Conservation (phyloP, 2,888 invertebrate species). For the Eledone cirrhosa region DNA sequence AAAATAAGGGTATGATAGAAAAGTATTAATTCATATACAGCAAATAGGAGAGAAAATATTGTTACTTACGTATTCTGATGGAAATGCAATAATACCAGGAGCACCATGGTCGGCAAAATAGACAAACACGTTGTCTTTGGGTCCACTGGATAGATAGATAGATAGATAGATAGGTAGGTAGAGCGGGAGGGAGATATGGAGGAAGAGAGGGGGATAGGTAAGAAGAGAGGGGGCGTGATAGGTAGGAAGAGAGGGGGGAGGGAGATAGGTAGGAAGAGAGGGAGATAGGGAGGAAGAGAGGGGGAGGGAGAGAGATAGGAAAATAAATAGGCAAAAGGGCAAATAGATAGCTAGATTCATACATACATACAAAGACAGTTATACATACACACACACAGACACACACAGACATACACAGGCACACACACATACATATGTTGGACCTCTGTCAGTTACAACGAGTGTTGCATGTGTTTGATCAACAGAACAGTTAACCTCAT, state of each 20-base stretch:
- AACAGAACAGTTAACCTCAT: too few species aligned
- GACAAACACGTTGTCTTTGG: constrained; percentile 72
- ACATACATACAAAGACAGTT: not conserved
- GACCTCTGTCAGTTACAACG: constrained; percentile 72
- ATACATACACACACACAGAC: not conserved
- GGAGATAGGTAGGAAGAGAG: too few species aligned
- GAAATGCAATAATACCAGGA: constrained; percentile 71
- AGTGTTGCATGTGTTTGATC: too few species aligned
- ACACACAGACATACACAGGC: not conserved
- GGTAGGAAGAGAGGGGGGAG: too few species aligned
- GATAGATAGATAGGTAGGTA: too few species aligned
- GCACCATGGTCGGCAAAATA: constrained; percentile 75
- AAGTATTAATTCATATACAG: too few species aligned
- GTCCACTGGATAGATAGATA: constrained; percentile 68
- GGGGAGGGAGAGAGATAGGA: not conserved
- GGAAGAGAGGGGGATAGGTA: too few species aligned
- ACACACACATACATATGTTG: constrained; percentile 70
- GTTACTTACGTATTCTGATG: constrained; percentile 59
- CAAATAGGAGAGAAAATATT: too few species aligned
- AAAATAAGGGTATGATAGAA: too few species aligned
- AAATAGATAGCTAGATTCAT: too few species aligned
- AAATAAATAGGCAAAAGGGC: not conserved
- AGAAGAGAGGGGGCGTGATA: too few species aligned
- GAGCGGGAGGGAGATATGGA: not conserved
- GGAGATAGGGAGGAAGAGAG: not conserved